phyloP scores from a whole-genome alignment of 2,797 vertebrate genomes.

The Scarus forsteni region DNA sequence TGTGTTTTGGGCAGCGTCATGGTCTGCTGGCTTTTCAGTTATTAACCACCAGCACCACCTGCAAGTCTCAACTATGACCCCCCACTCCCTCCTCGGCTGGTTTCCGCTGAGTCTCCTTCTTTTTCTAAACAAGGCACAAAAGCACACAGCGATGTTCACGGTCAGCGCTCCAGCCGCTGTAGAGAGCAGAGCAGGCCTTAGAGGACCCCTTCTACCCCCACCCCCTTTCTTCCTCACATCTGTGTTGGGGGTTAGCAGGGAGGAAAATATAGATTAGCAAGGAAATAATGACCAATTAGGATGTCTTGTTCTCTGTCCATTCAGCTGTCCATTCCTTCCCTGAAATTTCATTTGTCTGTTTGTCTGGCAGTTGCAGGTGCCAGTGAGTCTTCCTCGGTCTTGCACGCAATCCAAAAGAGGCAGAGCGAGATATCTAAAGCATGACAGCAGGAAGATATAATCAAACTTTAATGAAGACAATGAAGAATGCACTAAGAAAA shows the following conservation, averaged over 20 bases:
- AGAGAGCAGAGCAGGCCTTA: constrained; percentile 32
- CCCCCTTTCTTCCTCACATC: constrained; percentile 52
- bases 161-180: constrained; percentile 57
- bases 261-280: constrained; percentile 67
- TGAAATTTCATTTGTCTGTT: constrained; percentile 61
- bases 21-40: constrained; percentile 41
- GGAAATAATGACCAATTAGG: constrained; percentile 75
- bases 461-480: constrained; percentile 36
- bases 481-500: constrained; percentile 2
- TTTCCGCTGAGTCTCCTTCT: constrained; percentile 41
- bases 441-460: constrained; percentile 16
- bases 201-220: constrained; percentile 12
- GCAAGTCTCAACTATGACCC: constrained; percentile 60
- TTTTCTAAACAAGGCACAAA: constrained; percentile 57
- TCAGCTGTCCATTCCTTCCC: constrained; percentile 57
- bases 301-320: constrained; percentile 62
- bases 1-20: constrained; percentile 4
- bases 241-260: constrained; percentile 63
- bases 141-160: constrained; percentile 50
- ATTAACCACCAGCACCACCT: constrained; percentile 55
- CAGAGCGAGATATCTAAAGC: constrained; percentile 27
- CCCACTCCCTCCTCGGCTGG: constrained; percentile 43
- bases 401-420: constrained; percentile 61
- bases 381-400: constrained; percentile 59
- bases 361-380: constrained; percentile 69